phyloP scores from a whole-genome alignment of 1,140 invertebrate species.

The Diorhabda carinulata region DNA sequence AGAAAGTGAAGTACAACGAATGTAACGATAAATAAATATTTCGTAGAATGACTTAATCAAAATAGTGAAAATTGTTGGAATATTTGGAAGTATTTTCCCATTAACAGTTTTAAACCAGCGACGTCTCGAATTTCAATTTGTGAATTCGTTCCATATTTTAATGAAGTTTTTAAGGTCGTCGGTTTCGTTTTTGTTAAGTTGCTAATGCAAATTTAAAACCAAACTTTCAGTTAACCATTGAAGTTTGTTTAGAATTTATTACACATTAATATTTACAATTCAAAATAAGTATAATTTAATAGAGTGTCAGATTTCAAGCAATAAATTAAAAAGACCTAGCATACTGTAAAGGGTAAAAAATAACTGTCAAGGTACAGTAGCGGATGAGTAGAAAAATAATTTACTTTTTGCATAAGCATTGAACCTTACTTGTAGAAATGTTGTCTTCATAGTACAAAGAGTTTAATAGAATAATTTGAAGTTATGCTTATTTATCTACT shows the following conservation, averaged over 20 bases:
- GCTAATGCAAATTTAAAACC: slow-evolving; percentile 32
- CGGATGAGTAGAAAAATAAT: not conserved
- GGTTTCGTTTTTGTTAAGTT: slow-evolving; percentile 31
- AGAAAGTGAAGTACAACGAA: no score
- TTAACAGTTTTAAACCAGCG: no score
- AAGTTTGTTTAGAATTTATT: slow-evolving; percentile 32
- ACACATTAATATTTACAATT: slow-evolving; percentile 41
- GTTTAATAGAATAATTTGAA: no score
- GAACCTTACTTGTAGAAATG: no score
- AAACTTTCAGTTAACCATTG: slow-evolving; percentile 22
- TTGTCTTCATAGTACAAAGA: no score
- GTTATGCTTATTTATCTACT: no score
- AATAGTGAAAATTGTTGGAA: no score
- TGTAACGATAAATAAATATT: no score
- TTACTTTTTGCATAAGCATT: no score
- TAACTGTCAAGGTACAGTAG: not conserved
- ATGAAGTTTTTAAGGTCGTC: slow-evolving; percentile 15
- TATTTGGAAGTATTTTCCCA: no score
- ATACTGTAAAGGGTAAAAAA: slow-evolving; percentile 14
- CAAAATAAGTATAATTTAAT: slow-evolving; percentile 42
- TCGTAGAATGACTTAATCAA: no score
- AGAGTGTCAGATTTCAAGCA: slow-evolving; percentile 27
- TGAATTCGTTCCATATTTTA: slow-evolving; percentile 1
- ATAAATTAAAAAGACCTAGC: slow-evolving; percentile 17
- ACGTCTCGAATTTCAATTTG: not conserved